These are phyloP conservation scores for Leptopilina clavipes DNA, from an alignment of 1,140 invertebrate genomes.

Conservation along the genomic window DNA sequence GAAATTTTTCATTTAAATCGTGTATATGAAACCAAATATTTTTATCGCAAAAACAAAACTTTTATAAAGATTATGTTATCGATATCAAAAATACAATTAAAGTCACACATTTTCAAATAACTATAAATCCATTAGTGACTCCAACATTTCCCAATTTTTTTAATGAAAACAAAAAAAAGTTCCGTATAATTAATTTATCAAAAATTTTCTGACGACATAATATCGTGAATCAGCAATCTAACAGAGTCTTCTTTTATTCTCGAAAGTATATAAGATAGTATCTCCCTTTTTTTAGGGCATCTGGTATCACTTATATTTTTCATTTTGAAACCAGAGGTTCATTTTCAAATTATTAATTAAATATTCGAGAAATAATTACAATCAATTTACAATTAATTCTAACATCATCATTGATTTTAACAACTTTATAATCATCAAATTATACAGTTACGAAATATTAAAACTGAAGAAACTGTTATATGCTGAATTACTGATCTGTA, in stretches of 20 bases:
- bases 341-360: background rate
- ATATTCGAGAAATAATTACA: background rate
- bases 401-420: conserved; percentile 7
- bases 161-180: background rate
- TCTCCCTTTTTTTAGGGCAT: background rate
- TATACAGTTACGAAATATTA: background rate
- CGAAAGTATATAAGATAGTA: background rate
- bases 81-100: background rate
- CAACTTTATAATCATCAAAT: background rate
- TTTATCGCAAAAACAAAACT: too few species aligned
- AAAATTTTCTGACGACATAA: background rate
- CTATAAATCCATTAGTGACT: too few species aligned
- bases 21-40: too few species aligned
- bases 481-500: too few species aligned
- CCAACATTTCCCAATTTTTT: background rate
- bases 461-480: background rate
- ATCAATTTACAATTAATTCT: background rate
- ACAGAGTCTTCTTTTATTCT: conserved; percentile 1
- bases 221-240: conserved; percentile 12
- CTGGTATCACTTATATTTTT: background rate
- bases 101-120: too few species aligned
- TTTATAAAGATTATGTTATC: too few species aligned
- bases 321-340: background rate
- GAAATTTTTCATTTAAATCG: too few species aligned
- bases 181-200: conserved; percentile 24